Base-by-base conservation (phyloP, 2,888 invertebrate genomes). In the Rugalucina vietnamica region DNA sequence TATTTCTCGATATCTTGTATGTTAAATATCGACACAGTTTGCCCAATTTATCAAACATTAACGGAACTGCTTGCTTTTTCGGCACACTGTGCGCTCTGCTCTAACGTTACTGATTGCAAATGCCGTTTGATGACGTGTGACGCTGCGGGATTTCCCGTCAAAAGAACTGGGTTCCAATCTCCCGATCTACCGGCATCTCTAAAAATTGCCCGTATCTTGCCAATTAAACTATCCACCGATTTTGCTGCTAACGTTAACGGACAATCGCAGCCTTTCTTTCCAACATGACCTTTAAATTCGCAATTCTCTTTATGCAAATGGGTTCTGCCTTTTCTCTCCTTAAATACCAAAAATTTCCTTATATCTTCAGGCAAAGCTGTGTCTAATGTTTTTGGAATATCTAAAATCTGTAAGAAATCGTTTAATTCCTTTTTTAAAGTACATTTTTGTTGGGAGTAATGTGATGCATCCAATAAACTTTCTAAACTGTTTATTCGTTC, bases 11-110 rank as follows among this genome's bases (percentile, higher is more conserved):
- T 54, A 57, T 57, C 24, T 75, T 24, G 24, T 75, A 75, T 34
- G 54, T 34, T 36, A 75, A 34, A 57, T 75, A 75, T 54, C 75
- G 8, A 54, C 75, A 75, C 29, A 54, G 29, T 27, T 21, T 60
- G 4, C 5, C 60, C 29, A 60, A 60, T 29, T 60, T 60, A 5
- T 60, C 60, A 60, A 60, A 60, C 60, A 60, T 60, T 8, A 60
- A 29, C 3, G 60, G 60, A 3, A 60, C 29, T 10, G 60, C 60
- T 27, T 60, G 60, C 21, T 60, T 60, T 3, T 5, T 27, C 24
- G 29, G 8, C 27, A 60, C 60, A 3, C 29, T 8, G 4, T 3
- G 8, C 1, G 60, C 2, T 4, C 29, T 60, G 60, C 29, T 60
- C 60, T 60, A 60, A 27, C 5, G 60, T 29, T 5, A 60, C 60